phyloP scores from a whole-genome alignment of 2,797 vertebrate genomes.

The Microctenopoma stevenorrisi region DNA sequence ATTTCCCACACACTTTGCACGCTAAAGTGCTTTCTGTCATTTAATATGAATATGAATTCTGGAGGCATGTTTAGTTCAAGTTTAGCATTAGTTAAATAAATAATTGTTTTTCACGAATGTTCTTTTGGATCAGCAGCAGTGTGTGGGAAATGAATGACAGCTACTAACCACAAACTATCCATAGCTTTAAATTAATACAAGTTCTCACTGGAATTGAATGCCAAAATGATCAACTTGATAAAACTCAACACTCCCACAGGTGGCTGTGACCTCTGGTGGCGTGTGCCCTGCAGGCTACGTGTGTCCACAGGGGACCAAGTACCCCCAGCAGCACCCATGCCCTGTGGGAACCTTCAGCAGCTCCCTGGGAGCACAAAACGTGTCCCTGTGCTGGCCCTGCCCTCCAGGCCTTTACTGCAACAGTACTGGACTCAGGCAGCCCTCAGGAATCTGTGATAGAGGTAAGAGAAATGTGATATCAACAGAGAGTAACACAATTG shows the following conservation, averaged over 20 bases:
- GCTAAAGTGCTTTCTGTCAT: constrained; percentile 34
- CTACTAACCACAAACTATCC: constrained; percentile 43
- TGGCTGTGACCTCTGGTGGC: constrained; percentile 83
- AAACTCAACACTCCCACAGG: constrained; percentile 69
- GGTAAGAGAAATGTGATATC: constrained; percentile 69
- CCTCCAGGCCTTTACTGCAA: constrained; percentile 89
- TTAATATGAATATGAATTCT: constrained; percentile 39
- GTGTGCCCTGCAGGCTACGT: constrained; percentile 87
- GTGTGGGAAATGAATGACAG: constrained; percentile 64
- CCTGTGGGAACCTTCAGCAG: constrained; percentile 89
- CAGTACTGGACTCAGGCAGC: constrained; percentile 81
- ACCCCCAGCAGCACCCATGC: constrained; percentile 85
- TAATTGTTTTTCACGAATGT: constrained; percentile 12
- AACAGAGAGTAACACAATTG: too few relatives aligned
- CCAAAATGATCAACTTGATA: constrained; percentile 25
- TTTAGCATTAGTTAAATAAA: constrained; percentile 44
- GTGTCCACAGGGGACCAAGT: constrained; percentile 85
- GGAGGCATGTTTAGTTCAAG: constrained; percentile 31
- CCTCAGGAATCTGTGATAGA: constrained; percentile 82
- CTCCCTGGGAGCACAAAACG: constrained; percentile 80
- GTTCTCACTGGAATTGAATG: constrained; percentile 21
- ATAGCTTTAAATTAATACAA: constrained; percentile 49
- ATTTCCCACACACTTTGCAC: constrained; percentile 37
- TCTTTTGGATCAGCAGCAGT: constrained; percentile 43
- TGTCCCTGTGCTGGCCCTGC: constrained; percentile 85